Evolutionary conservation across 2,888 invertebrate species (phyloP).

Genomic region (Pimpla rufipes): DNA sequence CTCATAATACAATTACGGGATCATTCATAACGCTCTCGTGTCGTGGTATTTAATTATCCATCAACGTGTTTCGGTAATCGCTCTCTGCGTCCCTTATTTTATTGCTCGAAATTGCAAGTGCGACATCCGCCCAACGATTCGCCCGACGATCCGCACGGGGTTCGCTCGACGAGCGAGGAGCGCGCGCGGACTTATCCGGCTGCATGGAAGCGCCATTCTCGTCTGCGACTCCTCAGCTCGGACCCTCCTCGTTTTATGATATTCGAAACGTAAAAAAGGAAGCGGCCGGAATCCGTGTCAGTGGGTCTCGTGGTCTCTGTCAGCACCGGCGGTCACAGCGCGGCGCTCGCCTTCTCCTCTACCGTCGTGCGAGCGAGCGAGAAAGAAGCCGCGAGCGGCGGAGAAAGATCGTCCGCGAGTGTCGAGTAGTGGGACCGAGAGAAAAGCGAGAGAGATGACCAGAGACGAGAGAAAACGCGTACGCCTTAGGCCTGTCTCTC

Average conservation of each 20-base stretch:
- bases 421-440: conserved; percentile 46
- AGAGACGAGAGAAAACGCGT: conserved; percentile 53
- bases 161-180: conserved; percentile 16
- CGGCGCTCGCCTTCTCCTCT: conserved; percentile 52
- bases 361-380: conserved; percentile 2
- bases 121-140: conserved; percentile 1
- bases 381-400: conserved; percentile 30
- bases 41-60: conserved; percentile 24
- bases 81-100: conserved; percentile 15
- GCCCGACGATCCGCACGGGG: not conserved
- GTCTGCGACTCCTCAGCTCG: conserved; percentile 80
- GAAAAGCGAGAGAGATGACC: conserved; percentile 28
- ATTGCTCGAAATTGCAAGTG: conserved; percentile 47
- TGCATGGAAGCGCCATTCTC: conserved; percentile 74
- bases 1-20: conserved; percentile 23
- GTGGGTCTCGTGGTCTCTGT: conserved; percentile 81
- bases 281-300: conserved; percentile 83
- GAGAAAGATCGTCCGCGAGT: conserved; percentile 51
- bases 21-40: conserved; percentile 15
- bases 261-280: conserved; percentile 85
- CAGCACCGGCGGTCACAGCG: conserved; percentile 53
- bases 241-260: conserved; percentile 84
- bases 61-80: conserved; percentile 14
- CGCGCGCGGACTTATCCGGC: conserved; percentile 64
- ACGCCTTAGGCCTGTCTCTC: conserved; percentile 9